A percentile compares a stretch with the other conserved stretches of the same genome.
phyloP scores from a whole-genome alignment of 2,888 invertebrate genomes.

The Eupithecia pulchellata region DNA sequence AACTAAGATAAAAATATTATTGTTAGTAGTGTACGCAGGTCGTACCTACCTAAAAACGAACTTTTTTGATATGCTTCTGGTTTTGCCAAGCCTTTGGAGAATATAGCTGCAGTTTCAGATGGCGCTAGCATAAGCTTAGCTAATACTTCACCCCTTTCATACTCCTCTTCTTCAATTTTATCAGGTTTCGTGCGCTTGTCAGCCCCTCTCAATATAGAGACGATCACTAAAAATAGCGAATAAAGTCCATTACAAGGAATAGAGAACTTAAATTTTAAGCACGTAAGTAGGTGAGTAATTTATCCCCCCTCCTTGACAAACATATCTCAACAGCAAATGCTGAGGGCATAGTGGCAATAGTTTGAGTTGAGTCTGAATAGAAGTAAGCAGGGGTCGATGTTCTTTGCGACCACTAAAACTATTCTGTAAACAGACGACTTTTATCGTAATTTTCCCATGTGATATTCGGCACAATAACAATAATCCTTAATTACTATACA shows the following conservation, averaged over 20 bases:
- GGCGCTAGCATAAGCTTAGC: neutral
- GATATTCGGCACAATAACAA: neutral
- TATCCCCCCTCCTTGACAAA: neutral
- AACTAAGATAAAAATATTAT: neutral
- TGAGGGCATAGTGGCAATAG: neutral
- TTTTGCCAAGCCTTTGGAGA: neutral
- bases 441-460: neutral
- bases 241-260: neutral
- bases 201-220: neutral
- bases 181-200: neutral
- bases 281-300: neutral
- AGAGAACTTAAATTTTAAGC: neutral
- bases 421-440: neutral
- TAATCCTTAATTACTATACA: neutral
- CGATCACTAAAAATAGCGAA: conserved; percentile 6
- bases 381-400: neutral
- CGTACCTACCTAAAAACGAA: neutral
- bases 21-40: too few relatives aligned
- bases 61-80: neutral
- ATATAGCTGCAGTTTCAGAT: neutral
- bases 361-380: neutral
- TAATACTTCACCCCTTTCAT: neutral
- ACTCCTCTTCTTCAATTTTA: neutral
- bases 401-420: neutral
- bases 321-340: neutral